These are phyloP conservation scores for Ormyrus pomaceus DNA, from an alignment of 2,888 invertebrate species.

Conservation along the genomic window DNA sequence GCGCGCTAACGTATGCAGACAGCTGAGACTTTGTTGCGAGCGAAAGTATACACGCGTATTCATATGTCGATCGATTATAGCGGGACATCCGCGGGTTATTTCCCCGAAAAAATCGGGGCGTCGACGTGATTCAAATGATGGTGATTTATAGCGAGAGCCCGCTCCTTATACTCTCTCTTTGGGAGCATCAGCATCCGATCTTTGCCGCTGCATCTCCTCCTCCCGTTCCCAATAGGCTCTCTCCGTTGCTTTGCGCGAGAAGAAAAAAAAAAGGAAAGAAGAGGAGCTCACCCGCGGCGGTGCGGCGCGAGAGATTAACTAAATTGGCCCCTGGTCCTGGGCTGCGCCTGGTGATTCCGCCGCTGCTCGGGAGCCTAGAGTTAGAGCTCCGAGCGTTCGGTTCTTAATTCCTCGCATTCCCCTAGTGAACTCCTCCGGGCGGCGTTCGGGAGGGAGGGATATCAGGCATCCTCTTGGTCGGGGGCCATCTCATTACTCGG, in stretches of 20 bases:
- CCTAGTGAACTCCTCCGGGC: slow-evolving; percentile 43
- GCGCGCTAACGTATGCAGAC: no score
- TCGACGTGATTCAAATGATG: slow-evolving; percentile 51
- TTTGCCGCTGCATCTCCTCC: slow-evolving; percentile 8
- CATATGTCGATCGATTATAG: slow-evolving; percentile 26
- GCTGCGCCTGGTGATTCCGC: slow-evolving; percentile 59
- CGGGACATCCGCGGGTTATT: slow-evolving; percentile 29
- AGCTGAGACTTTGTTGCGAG: no score
- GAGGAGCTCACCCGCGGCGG: slow-evolving; percentile 22
- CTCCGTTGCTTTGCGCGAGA: background rate
- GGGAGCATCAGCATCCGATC: slow-evolving; percentile 38
- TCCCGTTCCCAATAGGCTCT: slow-evolving; percentile 52
- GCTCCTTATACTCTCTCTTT: background rate
- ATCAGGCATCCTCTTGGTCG: slow-evolving; percentile 71
- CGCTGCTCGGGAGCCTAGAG: slow-evolving; percentile 44
- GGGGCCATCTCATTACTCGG: slow-evolving; percentile 76
- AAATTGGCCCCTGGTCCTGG: slow-evolving; percentile 65
- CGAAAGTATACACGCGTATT: background rate
- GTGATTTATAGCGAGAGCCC: slow-evolving; percentile 45
- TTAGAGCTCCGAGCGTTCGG: background rate
- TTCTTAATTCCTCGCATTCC: slow-evolving; percentile 38
- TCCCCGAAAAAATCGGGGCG: slow-evolving; percentile 46
- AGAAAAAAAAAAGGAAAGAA: background rate
- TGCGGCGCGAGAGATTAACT: slow-evolving; percentile 63
- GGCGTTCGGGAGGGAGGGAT: slow-evolving; percentile 61